Evolutionary conservation across 2,113 vertebrate genomes (phyloP).

Genomic region (Delphinus delphis): DNA sequence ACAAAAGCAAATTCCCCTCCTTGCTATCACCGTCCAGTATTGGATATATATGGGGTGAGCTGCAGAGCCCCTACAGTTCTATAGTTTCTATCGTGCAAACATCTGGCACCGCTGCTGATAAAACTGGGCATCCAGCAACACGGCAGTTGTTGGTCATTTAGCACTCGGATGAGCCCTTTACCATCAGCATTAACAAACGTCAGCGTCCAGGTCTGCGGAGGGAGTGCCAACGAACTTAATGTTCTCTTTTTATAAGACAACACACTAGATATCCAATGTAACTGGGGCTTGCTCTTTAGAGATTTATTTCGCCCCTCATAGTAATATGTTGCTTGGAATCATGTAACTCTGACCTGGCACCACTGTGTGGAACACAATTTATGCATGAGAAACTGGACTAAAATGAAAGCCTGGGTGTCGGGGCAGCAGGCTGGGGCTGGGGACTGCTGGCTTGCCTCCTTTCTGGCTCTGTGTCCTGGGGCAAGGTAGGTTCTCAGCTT

Average conservation of each 20-base stretch:
- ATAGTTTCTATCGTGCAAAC: background rate
- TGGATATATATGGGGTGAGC: background rate
- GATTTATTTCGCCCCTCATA: fast-evolving
- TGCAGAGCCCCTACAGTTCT: background rate
- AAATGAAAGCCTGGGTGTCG: background rate
- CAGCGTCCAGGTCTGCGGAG: background rate
- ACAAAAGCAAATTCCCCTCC: background rate
- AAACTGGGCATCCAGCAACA: background rate
- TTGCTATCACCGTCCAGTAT: background rate
- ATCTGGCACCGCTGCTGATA: background rate
- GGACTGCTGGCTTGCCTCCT: background rate
- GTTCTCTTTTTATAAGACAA: background rate
- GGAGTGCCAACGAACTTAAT: background rate
- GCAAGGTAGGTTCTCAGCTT: background rate
- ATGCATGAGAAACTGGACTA: background rate
- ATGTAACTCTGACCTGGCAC: background rate
- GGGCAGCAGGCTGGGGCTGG: background rate
- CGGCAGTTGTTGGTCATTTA: background rate
- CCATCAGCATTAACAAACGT: background rate
- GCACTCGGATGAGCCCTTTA: background rate
- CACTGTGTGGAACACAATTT: background rate
- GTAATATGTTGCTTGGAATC: background rate
- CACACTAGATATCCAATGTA: fast-evolving
- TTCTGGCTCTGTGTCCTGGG: background rate
- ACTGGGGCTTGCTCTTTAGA: background rate